phyloP scores from a whole-genome alignment of 2,113 vertebrate genomes.

The Calyptomena viridis region DNA sequence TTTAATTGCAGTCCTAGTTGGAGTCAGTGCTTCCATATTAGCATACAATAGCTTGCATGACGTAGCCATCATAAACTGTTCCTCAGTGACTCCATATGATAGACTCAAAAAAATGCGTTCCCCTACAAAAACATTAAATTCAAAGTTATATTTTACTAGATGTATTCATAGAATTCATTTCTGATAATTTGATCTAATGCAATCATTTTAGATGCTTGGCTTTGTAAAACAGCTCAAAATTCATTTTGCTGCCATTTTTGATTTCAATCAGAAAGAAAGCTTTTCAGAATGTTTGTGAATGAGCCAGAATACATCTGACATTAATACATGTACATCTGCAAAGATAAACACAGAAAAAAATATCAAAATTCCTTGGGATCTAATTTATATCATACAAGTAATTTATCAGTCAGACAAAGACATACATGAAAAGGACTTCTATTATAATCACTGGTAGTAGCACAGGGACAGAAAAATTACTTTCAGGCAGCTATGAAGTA shows the following conservation, averaged over 20 bases:
- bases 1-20: background rate
- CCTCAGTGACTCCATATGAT: background rate
- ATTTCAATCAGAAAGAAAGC: background rate
- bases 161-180: background rate
- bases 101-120: background rate
- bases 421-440: background rate
- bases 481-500: background rate
- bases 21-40: background rate
- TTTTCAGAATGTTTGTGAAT: background rate
- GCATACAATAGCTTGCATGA: background rate
- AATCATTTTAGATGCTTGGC: background rate
- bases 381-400: background rate
- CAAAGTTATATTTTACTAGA: background rate
- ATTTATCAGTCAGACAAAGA: slow-evolving; percentile 1
- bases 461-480: background rate
- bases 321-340: background rate
- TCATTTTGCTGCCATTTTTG: background rate
- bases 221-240: background rate
- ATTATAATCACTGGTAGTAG: background rate
- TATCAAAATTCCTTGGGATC: background rate
- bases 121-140: background rate
- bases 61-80: background rate
- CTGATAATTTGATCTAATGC: background rate
- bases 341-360: slow-evolving; percentile 1
- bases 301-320: background rate